These are phyloP conservation scores for Sus scrofa DNA, from an alignment of 2,113 vertebrate genomes.

Conservation along the genomic window DNA sequence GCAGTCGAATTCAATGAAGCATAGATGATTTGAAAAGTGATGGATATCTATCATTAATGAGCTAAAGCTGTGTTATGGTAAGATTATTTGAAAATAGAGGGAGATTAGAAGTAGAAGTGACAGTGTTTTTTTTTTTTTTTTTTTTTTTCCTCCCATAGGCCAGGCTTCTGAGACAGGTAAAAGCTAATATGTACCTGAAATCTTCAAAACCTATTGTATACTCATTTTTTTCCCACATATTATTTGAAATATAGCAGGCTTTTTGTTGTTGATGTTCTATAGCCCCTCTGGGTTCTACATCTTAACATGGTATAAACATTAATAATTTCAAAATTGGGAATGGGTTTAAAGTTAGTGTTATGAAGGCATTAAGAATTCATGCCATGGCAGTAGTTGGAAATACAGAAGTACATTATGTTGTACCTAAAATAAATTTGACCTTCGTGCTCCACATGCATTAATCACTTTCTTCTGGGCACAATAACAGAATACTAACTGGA, in stretches of 20 bases:
- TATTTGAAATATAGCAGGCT: constrained; percentile 3
- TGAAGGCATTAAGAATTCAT: constrained; percentile 59
- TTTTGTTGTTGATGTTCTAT: neutral
- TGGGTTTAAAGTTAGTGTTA: constrained; percentile 34
- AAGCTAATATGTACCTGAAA: constrained; percentile 25
- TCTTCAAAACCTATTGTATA: constrained; percentile 22
- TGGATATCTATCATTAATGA: constrained; percentile 69
- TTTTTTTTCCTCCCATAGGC: too few species aligned
- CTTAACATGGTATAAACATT: constrained; percentile 28
- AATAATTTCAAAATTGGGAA: constrained; percentile 46
- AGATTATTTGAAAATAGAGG: constrained; percentile 75
- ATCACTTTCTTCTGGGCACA: constrained; percentile 67
- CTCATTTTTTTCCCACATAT: neutral
- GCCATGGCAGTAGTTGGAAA: constrained; percentile 15
- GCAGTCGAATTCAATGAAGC: constrained; percentile 63
- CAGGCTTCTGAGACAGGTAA: neutral
- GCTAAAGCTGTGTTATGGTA: constrained; percentile 60
- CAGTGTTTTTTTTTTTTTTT: neutral
- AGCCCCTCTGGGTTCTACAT: neutral
- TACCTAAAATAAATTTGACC: constrained; percentile 78
- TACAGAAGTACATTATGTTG: constrained; percentile 33
- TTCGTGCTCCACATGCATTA: constrained; percentile 61
- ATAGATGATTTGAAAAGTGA: constrained; percentile 73
- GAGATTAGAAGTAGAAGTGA: constrained; percentile 59
- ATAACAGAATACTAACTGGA: constrained; percentile 12